phyloP scores from a whole-genome alignment of 2,797 vertebrate species.

The Diceros bicornis region DNA sequence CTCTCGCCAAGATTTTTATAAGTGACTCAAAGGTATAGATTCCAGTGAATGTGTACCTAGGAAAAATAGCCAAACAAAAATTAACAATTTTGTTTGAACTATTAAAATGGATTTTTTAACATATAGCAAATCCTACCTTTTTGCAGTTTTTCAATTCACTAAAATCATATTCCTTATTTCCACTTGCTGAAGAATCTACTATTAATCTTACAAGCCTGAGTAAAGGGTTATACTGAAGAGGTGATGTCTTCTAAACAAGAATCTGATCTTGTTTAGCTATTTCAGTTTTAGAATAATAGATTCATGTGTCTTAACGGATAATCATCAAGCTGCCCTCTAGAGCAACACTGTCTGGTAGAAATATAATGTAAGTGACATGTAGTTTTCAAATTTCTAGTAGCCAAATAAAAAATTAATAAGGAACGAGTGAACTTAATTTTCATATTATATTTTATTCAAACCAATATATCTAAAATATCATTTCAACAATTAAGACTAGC shows the following conservation, averaged over 20 bases:
- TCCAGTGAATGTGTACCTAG: constrained; percentile 97
- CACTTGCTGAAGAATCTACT: background rate
- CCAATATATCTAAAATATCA: background rate
- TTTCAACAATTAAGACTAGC: background rate
- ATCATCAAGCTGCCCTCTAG: background rate
- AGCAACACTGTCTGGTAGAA: background rate
- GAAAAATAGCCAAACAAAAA: constrained; percentile 73
- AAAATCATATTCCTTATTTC: constrained; percentile 16
- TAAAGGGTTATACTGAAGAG: constrained; percentile 34
- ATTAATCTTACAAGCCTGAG: background rate
- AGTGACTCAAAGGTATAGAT: constrained; percentile 99
- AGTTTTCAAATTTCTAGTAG: background rate
- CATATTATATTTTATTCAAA: constrained; percentile 44
- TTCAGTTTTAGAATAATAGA: constrained; percentile 9
- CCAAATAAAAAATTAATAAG: constrained; percentile 31
- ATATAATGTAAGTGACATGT: background rate
- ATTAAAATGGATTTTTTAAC: background rate
- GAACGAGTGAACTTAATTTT: background rate
- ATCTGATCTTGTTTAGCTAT: background rate
- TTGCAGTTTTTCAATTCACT: background rate
- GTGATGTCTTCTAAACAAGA: background rate
- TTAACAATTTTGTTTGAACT: constrained; percentile 34
- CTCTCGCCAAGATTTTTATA: constrained; percentile 97
- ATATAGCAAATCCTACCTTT: background rate
- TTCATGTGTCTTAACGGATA: background rate